Conservation (phyloP, 2,113 vertebrate genomes). For the Myotis yumanensis region DNA sequence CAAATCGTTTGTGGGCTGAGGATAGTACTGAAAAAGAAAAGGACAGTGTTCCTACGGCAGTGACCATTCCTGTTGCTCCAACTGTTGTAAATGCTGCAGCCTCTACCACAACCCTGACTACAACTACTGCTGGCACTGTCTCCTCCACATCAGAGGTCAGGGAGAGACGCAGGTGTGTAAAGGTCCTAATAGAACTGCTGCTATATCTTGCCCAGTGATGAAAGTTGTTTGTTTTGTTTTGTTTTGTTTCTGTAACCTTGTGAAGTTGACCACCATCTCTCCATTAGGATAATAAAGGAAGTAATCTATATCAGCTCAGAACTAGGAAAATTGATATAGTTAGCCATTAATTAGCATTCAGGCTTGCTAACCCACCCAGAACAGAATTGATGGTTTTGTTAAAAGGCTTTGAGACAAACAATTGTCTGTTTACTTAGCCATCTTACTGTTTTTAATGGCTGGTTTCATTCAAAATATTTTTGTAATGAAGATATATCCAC, state of each 20-base stretch:
- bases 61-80: constrained; percentile 95
- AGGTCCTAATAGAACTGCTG: constrained; percentile 77
- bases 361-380: background rate
- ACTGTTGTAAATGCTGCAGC: constrained; percentile 95
- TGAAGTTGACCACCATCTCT: constrained; percentile 62
- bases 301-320: constrained; percentile 34
- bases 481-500: background rate
- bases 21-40: constrained; percentile 96
- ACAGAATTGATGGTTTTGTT: constrained; percentile 17
- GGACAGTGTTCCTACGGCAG: constrained; percentile 94
- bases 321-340: constrained; percentile 8
- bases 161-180: constrained; percentile 97
- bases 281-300: constrained; percentile 23
- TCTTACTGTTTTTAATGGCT: constrained; percentile 20
- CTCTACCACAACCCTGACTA: constrained; percentile 91
- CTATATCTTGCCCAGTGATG: constrained; percentile 65
- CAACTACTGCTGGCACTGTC: constrained; percentile 91
- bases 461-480: background rate
- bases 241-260: constrained; percentile 54
- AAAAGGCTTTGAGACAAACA: constrained; percentile 1
- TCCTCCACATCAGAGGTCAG: constrained; percentile 93
- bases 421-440: background rate
- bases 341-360: constrained; percentile 9
- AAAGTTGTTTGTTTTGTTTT: constrained; percentile 24
- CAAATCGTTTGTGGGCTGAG: constrained; percentile 96